Evolutionary conservation across 2,888 invertebrate species (phyloP).

Genomic region (Brachylomia viminalis): DNA sequence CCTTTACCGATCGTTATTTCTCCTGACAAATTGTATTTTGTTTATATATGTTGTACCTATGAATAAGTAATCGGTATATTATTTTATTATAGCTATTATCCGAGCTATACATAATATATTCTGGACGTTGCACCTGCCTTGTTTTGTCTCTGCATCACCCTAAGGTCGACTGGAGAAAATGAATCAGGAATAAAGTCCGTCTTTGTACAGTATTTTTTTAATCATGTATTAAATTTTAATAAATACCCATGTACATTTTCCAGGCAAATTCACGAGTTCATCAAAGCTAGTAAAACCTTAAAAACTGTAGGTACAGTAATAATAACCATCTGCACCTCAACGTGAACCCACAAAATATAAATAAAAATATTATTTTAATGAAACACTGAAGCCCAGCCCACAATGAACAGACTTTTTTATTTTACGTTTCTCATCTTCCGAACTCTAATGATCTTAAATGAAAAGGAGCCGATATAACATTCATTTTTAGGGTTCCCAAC

Average conservation of each 20-base stretch:
- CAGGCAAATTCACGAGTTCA: not conserved
- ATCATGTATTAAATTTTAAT: too few species aligned
- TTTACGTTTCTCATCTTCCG: slow-evolving; percentile 83
- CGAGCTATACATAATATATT: not conserved
- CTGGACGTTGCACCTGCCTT: not conserved
- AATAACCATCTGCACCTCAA: slow-evolving; percentile 27
- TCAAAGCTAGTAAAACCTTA: not conserved
- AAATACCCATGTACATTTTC: too few species aligned
- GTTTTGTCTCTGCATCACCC: not conserved
- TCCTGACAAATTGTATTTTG: not conserved
- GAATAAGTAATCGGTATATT: too few species aligned
- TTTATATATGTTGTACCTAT: not conserved
- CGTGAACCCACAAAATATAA: slow-evolving; percentile 43
- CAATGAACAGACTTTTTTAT: slow-evolving; percentile 80
- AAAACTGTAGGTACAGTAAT: not conserved
- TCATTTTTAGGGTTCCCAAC: slow-evolving; percentile 62
- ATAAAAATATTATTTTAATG: slow-evolving; percentile 59
- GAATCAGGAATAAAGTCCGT: not conserved
- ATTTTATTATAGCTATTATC: not conserved
- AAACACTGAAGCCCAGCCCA: slow-evolving; percentile 74
- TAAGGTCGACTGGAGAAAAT: not conserved
- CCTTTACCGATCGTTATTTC: not conserved
- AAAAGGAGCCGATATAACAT: slow-evolving; percentile 84
- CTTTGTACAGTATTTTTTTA: not conserved
- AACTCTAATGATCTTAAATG: slow-evolving; percentile 88